Conservation (phyloP, 2,113 vertebrate species). For the Pseudorectes ferrugineus region DNA sequence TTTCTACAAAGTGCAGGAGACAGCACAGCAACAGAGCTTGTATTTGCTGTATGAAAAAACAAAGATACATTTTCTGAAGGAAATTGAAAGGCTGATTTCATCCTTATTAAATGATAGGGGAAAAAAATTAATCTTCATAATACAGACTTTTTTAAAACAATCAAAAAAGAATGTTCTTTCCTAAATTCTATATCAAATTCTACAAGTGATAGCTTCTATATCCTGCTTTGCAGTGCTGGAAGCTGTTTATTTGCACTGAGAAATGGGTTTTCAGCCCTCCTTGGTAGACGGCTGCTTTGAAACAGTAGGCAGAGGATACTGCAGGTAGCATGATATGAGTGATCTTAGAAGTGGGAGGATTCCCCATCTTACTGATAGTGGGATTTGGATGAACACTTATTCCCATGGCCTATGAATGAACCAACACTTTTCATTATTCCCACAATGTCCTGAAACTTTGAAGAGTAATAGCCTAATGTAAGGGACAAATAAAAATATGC, state of each 20-base stretch:
- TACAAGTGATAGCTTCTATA: background rate
- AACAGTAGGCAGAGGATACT: background rate
- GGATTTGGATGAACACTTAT: background rate
- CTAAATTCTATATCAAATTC: background rate
- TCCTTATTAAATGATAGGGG: background rate
- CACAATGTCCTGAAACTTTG: background rate
- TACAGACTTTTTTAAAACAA: background rate
- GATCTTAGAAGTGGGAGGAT: background rate
- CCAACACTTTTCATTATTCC: background rate
- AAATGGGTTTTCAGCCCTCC: background rate
- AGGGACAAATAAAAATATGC: background rate
- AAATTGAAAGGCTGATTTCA: background rate
- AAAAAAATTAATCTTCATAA: background rate
- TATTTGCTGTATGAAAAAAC: background rate
- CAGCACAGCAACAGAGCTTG: fast-evolving
- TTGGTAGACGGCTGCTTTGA: background rate
- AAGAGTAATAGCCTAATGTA: background rate
- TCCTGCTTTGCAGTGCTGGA: background rate
- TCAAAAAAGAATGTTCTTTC: background rate
- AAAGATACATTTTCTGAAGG: background rate
- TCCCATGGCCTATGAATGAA: background rate
- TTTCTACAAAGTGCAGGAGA: background rate
- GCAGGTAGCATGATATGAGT: fast-evolving
- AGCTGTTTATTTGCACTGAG: background rate
- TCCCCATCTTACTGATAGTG: background rate